Base-by-base conservation (phyloP, 1,140 invertebrate species). In the Conopomorpha cramerella region DNA sequence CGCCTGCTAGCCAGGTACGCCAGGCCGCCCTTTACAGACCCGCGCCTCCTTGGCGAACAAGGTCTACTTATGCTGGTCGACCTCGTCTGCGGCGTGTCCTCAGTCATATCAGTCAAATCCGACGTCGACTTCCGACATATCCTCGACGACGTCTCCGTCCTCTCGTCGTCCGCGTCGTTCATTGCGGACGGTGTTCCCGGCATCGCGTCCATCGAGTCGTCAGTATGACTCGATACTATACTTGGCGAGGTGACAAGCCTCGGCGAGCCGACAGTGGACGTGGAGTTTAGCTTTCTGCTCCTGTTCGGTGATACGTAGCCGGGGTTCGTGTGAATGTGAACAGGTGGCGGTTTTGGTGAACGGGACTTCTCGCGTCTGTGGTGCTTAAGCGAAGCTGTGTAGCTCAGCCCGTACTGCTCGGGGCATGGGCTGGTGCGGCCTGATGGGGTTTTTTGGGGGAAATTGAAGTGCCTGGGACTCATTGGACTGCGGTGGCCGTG, bases 1-100 rank as follows among this genome's bases (percentile, higher is more conserved):
- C 90, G 77, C 36, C 87, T 77, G 31, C 87, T 90, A 8, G 88
- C 89, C 45, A 91, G 65, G 51, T 89, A 90, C 1, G 90, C 89
- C 18, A 87, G 45, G 0, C 86, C 86, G 0, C 86, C 86, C 49
- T 87, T 87, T 45, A 81, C 77, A 0, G 81, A 82, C 1, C 84
- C 83, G 38, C 82, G 73, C 12, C 84, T 66, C 49, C 81, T 77
- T 2, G 80, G 80, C 2, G 80, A 81, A 40, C 79, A 81, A 11
- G 81, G 81, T 45, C 81, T 73, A 43, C 82, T 83, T 0, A 85
- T 68, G 39, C 82, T 84, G 8, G 84, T 86, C 2, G 83, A 77
- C 2, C 82, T 59, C 0, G 83, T 86, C 19, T 82, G 77, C 14
- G 81, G 81, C 2, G 80, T 82, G 8, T 83, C 81, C 23, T 82